These are phyloP conservation scores for Cladorhizidae sp. DNA, from an alignment of 37 sponge, comb jelly and placozoan species.

Conservation along the genomic window DNA sequence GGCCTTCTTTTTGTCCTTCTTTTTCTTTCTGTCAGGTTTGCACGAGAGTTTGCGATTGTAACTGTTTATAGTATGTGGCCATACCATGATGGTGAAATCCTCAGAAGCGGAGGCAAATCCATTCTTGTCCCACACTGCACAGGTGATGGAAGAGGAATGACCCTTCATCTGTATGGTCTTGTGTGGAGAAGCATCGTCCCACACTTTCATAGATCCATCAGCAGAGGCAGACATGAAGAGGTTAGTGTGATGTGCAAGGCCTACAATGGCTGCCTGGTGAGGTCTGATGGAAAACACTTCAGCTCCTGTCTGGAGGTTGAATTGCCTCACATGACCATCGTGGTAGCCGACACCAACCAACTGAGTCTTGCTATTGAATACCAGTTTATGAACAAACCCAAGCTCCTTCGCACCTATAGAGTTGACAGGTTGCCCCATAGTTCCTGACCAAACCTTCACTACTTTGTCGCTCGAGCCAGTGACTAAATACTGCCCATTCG, in stretches of 20 bases:
- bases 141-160: slow-evolving; percentile 31
- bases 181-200: slow-evolving; percentile 21
- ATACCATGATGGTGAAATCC: slow-evolving; percentile 74
- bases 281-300: slow-evolving; percentile 35
- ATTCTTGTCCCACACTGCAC: slow-evolving; percentile 62
- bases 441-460: slow-evolving; percentile 86
- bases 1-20: slow-evolving; percentile 1
- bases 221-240: slow-evolving; percentile 60
- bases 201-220: slow-evolving; percentile 65
- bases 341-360: slow-evolving; percentile 68
- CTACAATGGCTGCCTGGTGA: slow-evolving; percentile 40
- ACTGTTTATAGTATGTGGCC: slow-evolving; percentile 37
- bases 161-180: slow-evolving; percentile 34
- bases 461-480: slow-evolving; percentile 86
- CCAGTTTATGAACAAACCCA: slow-evolving; percentile 51
- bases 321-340: slow-evolving; percentile 63
- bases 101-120: slow-evolving; percentile 82
- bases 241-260: slow-evolving; percentile 16
- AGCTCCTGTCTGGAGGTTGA: slow-evolving; percentile 41
- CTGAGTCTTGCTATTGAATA: slow-evolving; percentile 14
- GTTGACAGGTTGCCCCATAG: slow-evolving; percentile 56
- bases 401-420: slow-evolving; percentile 23
- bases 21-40: neutral
- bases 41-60: slow-evolving; percentile 6
- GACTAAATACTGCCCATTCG: slow-evolving; percentile 74